Evolutionary conservation across 2,888 invertebrate genomes (phyloP).

Genomic region (Pristionchus japonicus): DNA sequence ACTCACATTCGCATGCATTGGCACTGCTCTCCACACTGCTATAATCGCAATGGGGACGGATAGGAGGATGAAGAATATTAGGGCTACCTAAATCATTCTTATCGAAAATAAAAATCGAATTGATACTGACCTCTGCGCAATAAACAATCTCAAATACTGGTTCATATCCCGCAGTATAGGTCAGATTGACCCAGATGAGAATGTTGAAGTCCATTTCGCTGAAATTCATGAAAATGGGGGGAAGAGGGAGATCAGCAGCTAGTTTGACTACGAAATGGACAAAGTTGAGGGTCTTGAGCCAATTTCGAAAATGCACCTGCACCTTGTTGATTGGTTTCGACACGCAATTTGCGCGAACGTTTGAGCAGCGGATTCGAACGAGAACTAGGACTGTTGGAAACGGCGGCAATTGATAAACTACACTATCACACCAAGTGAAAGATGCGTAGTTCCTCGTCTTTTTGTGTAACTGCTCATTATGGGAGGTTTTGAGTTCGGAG

Average conservation of each 20-base stretch:
- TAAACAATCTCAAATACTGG: neutral
- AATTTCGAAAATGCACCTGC: neutral
- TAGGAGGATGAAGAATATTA: neutral
- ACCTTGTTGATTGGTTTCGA: neutral
- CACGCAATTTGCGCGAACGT: neutral
- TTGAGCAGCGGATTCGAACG: neutral
- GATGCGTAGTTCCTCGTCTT: neutral
- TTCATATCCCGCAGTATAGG: neutral
- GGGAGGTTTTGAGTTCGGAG: neutral
- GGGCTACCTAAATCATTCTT: neutral
- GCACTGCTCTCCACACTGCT: constrained; percentile 4
- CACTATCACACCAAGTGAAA: neutral
- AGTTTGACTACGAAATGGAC: neutral
- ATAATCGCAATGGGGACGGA: neutral
- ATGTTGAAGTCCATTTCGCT: neutral
- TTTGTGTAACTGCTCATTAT: neutral
- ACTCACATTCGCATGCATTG: constrained; percentile 9
- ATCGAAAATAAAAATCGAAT: neutral
- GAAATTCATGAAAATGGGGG: neutral
- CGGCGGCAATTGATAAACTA: neutral
- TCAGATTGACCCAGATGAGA: constrained; percentile 23
- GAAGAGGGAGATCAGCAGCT: neutral
- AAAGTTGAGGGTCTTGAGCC: neutral
- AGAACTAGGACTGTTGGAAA: too few species aligned
- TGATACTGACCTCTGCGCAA: neutral